phyloP scores from a whole-genome alignment of 92 coral and sea anemone genomes.

The Desmophyllum pertusum region DNA sequence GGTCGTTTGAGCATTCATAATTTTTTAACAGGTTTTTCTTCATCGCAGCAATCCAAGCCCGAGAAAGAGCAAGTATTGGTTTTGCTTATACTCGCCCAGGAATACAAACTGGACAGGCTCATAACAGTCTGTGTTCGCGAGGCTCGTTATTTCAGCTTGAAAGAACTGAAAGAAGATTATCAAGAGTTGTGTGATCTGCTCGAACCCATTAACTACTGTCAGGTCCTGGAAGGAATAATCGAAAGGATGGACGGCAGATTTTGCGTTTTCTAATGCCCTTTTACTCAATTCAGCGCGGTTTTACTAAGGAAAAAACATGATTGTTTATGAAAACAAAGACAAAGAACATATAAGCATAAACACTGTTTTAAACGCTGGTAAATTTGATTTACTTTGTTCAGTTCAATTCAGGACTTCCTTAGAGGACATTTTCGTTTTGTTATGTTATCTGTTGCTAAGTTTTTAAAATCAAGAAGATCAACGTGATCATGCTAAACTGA shows the following conservation, averaged over 20 bases:
- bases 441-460: too few relatives aligned
- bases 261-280: not conserved
- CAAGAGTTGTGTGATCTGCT: conserved; percentile 18
- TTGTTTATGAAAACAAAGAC: too few relatives aligned
- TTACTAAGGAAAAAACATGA: not conserved
- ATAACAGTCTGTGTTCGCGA: not conserved
- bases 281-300: not conserved
- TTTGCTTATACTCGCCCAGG: conserved; percentile 18
- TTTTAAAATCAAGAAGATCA: too few relatives aligned
- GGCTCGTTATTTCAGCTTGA: conserved; percentile 9
- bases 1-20: not conserved
- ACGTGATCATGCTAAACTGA: too few relatives aligned
- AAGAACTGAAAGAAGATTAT: conserved; percentile 22
- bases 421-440: too few relatives aligned
- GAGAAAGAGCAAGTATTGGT: conserved; percentile 17
- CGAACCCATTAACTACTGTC: not conserved
- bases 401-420: too few relatives aligned
- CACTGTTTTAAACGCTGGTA: too few relatives aligned
- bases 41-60: not conserved
- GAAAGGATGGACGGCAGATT: conserved; percentile 22
- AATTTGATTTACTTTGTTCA: too few relatives aligned
- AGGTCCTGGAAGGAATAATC: conserved; percentile 21
- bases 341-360: too few relatives aligned
- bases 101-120: conserved; percentile 12
- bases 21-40: not conserved